Evolutionary conservation across 2,113 vertebrate species (phyloP).

Genomic region (Ceyx melanurus): DNA sequence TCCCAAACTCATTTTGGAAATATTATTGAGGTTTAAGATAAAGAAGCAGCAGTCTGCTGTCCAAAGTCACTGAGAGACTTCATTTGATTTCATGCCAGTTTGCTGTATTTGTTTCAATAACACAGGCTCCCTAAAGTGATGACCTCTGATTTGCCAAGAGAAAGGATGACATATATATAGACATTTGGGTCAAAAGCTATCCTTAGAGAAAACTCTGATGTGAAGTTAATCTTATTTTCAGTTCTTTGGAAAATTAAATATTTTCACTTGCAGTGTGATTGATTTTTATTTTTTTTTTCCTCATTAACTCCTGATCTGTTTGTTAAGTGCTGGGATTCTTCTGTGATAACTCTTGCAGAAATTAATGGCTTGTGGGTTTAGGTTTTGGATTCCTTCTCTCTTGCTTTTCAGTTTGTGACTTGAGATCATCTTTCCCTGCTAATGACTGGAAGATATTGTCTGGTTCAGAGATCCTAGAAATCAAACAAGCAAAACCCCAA

Average conservation of each 20-base stretch:
- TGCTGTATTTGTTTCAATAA: conserved; percentile 17
- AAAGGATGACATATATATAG: not conserved
- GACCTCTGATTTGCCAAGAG: conserved; percentile 34
- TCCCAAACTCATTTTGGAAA: not conserved
- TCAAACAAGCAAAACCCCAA: not conserved
- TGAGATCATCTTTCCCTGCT: not conserved
- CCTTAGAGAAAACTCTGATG: conserved; percentile 22
- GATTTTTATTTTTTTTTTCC: not conserved
- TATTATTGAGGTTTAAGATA: conserved; percentile 19
- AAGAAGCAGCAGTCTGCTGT: conserved; percentile 25
- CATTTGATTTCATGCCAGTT: conserved; percentile 23
- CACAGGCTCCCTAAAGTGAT: not conserved
- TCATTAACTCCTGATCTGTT: conserved; percentile 31
- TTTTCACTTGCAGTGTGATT: conserved; percentile 1
- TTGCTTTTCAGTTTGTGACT: not conserved
- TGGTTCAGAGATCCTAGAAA: not conserved
- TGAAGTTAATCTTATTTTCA: conserved; percentile 38
- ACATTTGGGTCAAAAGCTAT: conserved; percentile 20
- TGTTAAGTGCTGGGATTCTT: conserved; percentile 16
- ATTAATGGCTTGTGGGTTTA: not conserved
- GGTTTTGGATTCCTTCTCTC: not conserved
- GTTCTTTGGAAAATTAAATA: not conserved
- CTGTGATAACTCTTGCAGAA: not conserved
- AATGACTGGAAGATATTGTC: not conserved
- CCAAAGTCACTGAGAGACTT: not conserved